Evolutionary conservation across 2,113 vertebrate genomes (phyloP).

Genomic region (Parotia lawesii): DNA sequence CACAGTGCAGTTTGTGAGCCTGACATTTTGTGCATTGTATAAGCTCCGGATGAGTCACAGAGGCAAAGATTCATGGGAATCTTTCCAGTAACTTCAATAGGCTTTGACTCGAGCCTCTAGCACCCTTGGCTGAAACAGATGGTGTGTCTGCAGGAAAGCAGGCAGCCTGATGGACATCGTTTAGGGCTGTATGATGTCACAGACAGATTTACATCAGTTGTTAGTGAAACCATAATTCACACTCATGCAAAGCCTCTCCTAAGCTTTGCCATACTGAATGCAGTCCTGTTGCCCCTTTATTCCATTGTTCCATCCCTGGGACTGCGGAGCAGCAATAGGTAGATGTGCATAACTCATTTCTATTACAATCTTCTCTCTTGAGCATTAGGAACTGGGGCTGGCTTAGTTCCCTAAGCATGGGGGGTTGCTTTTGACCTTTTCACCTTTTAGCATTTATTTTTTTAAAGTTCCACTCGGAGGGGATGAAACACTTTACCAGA

Average conservation of each 20-base stretch:
- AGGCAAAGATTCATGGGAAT: background rate
- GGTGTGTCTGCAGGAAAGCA: background rate
- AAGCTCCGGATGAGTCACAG: constrained; percentile 12
- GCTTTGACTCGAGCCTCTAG: background rate
- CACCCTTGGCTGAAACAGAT: background rate
- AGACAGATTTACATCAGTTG: background rate
- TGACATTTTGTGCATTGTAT: background rate
- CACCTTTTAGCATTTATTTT: background rate
- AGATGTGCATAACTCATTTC: background rate
- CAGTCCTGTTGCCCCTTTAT: background rate
- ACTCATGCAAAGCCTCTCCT: background rate
- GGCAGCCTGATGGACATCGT: background rate
- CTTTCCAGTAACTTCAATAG: background rate
- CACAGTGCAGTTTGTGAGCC: background rate
- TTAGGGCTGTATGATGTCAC: background rate
- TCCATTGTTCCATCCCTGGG: background rate
- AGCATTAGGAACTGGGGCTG: background rate
- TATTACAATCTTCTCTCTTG: background rate
- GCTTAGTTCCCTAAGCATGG: background rate
- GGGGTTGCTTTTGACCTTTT: background rate
- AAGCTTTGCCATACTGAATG: background rate
- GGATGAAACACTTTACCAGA: background rate
- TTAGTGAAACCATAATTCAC: background rate
- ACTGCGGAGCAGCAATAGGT: background rate
- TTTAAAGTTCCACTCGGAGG: background rate